Evolutionary conservation across 2,797 vertebrate genomes (phyloP).

Genomic region (Anguilla pacifica): DNA sequence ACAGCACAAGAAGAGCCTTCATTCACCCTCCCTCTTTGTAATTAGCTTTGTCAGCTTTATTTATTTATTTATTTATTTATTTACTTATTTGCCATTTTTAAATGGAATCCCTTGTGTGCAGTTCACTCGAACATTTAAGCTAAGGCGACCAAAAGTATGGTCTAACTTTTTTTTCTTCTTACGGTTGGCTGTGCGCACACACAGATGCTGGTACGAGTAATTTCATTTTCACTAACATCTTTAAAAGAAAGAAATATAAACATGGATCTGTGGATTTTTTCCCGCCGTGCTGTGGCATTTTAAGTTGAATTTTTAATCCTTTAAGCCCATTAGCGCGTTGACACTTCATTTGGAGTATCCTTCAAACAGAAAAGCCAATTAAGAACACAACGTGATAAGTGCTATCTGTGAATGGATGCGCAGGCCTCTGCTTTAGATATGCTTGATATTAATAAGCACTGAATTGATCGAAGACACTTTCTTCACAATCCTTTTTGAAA

Average conservation of each 20-base stretch:
- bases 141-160: conserved; percentile 48
- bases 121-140: conserved; percentile 57
- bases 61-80: conserved; percentile 64
- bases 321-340: conserved; percentile 22
- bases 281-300: conserved; percentile 18
- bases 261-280: conserved; percentile 6
- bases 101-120: neutral
- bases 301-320: conserved; percentile 19
- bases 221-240: neutral
- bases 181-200: neutral
- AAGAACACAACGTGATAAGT: conserved; percentile 21
- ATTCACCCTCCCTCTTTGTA: conserved; percentile 55
- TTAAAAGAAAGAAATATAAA: neutral
- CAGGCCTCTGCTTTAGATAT: conserved; percentile 12
- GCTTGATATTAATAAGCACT: conserved; percentile 19
- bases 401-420: conserved; percentile 26
- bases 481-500: neutral
- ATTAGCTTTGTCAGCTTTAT: conserved; percentile 72
- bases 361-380: conserved; percentile 30
- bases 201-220: neutral
- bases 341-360: conserved; percentile 26
- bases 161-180: conserved; percentile 34
- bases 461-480: neutral
- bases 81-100: conserved; percentile 51
- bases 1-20: conserved; percentile 61